phyloP scores from a whole-genome alignment of 2,888 invertebrate species.

The Leucoma salicis region DNA sequence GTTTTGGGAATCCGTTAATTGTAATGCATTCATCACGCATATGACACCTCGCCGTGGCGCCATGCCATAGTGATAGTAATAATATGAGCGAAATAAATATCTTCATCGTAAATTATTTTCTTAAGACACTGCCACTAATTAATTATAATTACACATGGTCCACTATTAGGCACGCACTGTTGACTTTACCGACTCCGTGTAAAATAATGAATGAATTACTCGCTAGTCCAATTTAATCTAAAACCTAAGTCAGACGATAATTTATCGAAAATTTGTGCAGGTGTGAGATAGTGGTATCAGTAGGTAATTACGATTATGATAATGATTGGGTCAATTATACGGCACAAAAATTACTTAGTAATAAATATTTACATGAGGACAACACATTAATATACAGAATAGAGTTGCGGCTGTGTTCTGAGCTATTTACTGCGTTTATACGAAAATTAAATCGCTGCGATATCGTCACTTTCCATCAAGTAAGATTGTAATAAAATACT shows the following conservation, averaged over 20 bases:
- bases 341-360: too few species aligned
- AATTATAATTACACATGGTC: slow-evolving; percentile 12
- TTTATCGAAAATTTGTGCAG: slow-evolving; percentile 61
- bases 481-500: too few species aligned
- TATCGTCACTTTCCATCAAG: too few species aligned
- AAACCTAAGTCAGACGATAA: slow-evolving; percentile 46
- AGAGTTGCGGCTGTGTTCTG: too few species aligned
- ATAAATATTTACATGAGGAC: too few species aligned
- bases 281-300: slow-evolving; percentile 51
- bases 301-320: slow-evolving; percentile 20
- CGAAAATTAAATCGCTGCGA: too few species aligned
- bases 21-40: slow-evolving; percentile 55
- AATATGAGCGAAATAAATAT: slow-evolving; percentile 24
- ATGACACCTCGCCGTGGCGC: slow-evolving; percentile 50
- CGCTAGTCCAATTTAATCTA: slow-evolving; percentile 29
- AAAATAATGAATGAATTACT: slow-evolving; percentile 22
- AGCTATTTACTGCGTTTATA: too few species aligned
- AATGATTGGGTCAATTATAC: too few species aligned
- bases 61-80: slow-evolving; percentile 44
- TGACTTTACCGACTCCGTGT: slow-evolving; percentile 10
- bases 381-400: too few species aligned
- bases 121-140: not conserved
- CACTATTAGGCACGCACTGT: slow-evolving; percentile 3
- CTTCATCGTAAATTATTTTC: slow-evolving; percentile 41
- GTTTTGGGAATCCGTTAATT: slow-evolving; percentile 44